Evolutionary conservation across 2,113 vertebrate genomes (phyloP), one percentile per base, ranked within the genome.

Genomic region (Zosterops lateralis): DNA sequence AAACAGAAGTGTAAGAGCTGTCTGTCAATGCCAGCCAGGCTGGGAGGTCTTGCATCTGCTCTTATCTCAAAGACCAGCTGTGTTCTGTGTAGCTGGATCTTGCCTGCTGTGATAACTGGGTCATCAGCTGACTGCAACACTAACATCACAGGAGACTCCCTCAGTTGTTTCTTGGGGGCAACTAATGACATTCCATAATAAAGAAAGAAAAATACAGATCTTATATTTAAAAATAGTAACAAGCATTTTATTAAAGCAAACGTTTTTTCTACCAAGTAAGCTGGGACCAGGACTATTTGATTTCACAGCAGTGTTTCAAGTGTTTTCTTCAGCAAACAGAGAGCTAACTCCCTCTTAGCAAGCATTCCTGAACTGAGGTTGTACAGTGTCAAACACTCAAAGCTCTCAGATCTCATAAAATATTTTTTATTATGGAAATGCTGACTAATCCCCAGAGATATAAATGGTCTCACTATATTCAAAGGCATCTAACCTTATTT

Each of bases 21-120:
- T 53, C 26, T 89, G 77, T 50, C 29, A 34, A 1, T 9, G 26
- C 32, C 66, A 89, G 71, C n/a, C 60, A 87, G 66, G 26, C 75
- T 18, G 51, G 21, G 42, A 89, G 58, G 57, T 64, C 44, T 82
- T 89, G 85, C 88, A 83, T 79, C 68, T 89, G 67, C 76, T 75
- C 84, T 95, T 94, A 95, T 93, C 93, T 88, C 61, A 29, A 67
- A 73, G 36, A 85, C 51, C 95, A 95, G 89, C 87, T 93, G 95
- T 77, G 89, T 2, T 85, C 64, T 1, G 0, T 34, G 24, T 26
- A 77, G 84, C 90, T 96, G 93, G 79, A 83, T 92, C 88, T 73
- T 47, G 47, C 72, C 64, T 66, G 56, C 74, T 88, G 72, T 51
- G 95, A 94, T 95, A 97, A 97, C 51, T 67, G 75, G 56, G 65